Conservation (phyloP, 2,888 invertebrate genomes). For the Latrodectus hesperus region DNA sequence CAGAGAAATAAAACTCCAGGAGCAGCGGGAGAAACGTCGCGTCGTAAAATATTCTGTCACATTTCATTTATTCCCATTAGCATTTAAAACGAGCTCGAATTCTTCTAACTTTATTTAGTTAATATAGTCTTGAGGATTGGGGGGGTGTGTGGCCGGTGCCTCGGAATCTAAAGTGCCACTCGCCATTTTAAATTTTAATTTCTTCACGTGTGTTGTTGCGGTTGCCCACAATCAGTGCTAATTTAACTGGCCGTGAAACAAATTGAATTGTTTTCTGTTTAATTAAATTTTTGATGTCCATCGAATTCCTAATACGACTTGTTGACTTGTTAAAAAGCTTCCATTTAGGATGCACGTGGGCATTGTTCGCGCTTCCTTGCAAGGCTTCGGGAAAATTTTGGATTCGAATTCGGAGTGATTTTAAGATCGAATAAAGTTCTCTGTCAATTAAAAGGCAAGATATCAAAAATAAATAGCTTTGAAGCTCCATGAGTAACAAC, state of each 20-base stretch:
- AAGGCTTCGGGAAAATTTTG: too few relatives aligned
- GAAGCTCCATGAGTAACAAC: too few relatives aligned
- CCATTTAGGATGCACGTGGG: background rate
- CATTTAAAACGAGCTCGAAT: constrained; percentile 63
- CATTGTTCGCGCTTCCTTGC: too few relatives aligned
- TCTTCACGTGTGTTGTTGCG: too few relatives aligned
- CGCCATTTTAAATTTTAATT: constrained; percentile 54
- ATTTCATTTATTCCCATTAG: constrained; percentile 63
- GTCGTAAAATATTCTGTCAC: constrained; percentile 43
- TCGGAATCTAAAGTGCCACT: background rate
- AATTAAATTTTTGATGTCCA: constrained; percentile 59
- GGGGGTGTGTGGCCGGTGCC: background rate
- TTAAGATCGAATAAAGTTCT: too few relatives aligned
- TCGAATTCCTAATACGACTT: constrained; percentile 53
- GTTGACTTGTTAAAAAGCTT: constrained; percentile 61
- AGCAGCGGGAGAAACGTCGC: background rate
- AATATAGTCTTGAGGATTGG: constrained; percentile 28
- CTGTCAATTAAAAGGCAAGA: too few relatives aligned
- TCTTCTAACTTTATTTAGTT: constrained; percentile 52
- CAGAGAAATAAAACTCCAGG: constrained; percentile 36
- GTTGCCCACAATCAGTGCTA: constrained; percentile 42
- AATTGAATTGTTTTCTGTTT: constrained; percentile 65
- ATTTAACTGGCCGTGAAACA: constrained; percentile 15
- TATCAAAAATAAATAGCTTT: too few relatives aligned
- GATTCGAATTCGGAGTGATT: too few relatives aligned